Conservation (phyloP, 2,888 invertebrate species). For the Leptarthrus brevirostris region DNA sequence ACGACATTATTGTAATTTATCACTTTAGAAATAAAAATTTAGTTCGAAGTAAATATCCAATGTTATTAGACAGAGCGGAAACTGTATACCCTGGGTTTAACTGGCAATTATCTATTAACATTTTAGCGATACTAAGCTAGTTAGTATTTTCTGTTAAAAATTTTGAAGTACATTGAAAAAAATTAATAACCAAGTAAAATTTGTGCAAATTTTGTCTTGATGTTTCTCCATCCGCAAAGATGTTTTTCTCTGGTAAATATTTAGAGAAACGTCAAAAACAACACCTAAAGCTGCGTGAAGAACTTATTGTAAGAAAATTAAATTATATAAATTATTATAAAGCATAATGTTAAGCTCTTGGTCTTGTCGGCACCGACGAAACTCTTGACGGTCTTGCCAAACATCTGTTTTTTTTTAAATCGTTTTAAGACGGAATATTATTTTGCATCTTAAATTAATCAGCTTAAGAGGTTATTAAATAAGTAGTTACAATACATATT, state of each 20-base stretch:
- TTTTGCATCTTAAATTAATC: constrained; percentile 1
- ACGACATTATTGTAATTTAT: neutral
- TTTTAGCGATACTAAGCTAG: constrained; percentile 34
- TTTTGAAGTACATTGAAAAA: constrained; percentile 43
- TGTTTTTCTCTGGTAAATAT: no score
- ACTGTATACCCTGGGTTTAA: constrained; percentile 53
- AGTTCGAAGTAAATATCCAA: neutral
- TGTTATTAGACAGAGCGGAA: constrained; percentile 13
- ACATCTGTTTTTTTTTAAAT: neutral
- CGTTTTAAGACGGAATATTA: no score
- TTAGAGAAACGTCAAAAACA: constrained; percentile 26
- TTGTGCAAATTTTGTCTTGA: constrained; percentile 40
- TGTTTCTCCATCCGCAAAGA: neutral
- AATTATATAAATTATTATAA: constrained; percentile 34
- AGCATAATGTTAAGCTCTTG: constrained; percentile 16
- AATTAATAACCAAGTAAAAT: constrained; percentile 42
- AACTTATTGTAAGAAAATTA: constrained; percentile 18
- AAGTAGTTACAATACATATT: neutral
- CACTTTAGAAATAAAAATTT: neutral
- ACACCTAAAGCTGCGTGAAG: constrained; percentile 46
- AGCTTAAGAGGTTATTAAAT: constrained; percentile 3
- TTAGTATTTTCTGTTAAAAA: neutral
- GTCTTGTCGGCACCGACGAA: neutral
- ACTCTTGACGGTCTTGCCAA: neutral
- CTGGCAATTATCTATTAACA: constrained; percentile 20